Percentiles rank a stretch among this genome's conserved stretches.
phyloP scores from a whole-genome alignment of 2,888 invertebrate species.

The Andrena minutula region DNA sequence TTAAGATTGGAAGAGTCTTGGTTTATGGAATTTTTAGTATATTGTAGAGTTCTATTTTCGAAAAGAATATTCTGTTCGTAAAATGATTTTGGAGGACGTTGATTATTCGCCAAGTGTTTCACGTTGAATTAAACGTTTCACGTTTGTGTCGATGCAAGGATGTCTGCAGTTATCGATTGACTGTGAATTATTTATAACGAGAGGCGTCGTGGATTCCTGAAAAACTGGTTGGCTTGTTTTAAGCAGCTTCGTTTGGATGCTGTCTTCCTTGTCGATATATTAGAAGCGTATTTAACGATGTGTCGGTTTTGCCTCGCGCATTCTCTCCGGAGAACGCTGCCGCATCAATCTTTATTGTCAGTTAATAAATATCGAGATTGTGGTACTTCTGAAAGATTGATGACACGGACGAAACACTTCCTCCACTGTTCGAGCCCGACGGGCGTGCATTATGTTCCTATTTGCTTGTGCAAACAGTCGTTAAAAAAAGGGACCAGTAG shows the following conservation, averaged over 20 bases:
- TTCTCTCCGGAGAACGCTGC: slow-evolving; percentile 20
- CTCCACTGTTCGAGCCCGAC: neutral
- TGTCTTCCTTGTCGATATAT: slow-evolving; percentile 42
- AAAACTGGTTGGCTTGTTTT: neutral
- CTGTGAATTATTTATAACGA: slow-evolving; percentile 28
- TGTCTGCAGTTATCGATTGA: slow-evolving; percentile 21
- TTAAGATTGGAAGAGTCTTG: neutral
- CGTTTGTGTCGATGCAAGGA: neutral
- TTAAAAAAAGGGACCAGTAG: neutral
- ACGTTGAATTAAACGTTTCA: neutral
- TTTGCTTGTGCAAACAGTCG: neutral
- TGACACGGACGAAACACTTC: slow-evolving; percentile 22
- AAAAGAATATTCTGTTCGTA: no score
- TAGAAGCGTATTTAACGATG: slow-evolving; percentile 51
- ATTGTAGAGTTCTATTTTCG: no score
- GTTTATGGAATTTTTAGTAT: no score
- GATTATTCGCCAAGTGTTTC: neutral
- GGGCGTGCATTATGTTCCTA: slow-evolving; percentile 4
- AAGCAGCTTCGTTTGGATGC: slow-evolving; percentile 41
- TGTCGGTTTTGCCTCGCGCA: slow-evolving; percentile 15
- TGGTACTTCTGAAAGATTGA: slow-evolving; percentile 60
- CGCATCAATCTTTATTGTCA: slow-evolving; percentile 70
- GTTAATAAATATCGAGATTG: slow-evolving; percentile 58
- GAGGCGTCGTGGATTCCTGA: neutral
- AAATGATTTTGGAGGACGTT: neutral